Evolutionary conservation across 2,888 invertebrate species (phyloP), one percentile per base, ranked within the genome.

Genomic region (Eupeodes luniger): DNA sequence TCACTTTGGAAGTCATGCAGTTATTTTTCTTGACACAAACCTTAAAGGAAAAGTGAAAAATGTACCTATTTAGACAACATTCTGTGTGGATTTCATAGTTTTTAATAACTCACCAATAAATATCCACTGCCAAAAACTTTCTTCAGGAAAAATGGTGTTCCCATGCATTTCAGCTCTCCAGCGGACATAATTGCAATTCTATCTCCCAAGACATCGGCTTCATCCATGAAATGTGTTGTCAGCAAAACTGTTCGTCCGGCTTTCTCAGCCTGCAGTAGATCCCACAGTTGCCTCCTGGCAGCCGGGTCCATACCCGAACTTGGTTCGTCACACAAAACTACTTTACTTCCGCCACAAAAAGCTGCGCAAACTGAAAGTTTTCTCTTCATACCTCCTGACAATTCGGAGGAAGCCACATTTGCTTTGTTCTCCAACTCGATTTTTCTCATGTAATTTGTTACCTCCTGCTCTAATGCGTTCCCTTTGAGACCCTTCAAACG

Each of bases 151-250:
- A 95, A 96, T 5, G 96, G 96, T 0, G 96, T 96, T 11, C 97
- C 98, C 84, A 96, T 95, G 91, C 97, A 97, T 91, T 96, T 96
- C 53, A 98, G 93, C 44, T 95, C 95, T 0, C 98, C 98, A 62
- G 95, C 95, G 0, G 97, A 95, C 96, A 98, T 96, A 85, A 98
- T 97, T 27, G 97, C 97, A 81, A 98, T 96, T 51, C 97, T 94
- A 92, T 98, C 97, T 0, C 97, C 97, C 4, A 98, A 94, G 72
- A 96, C 94, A 92, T 97, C 98, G 0, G 98, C 97, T 93, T 98
- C 97, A 90, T 97, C 97, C 96, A 97, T 97, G 92, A 97, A 97
- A 92, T 98, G 97, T 0, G 97, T 97, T 0, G 97, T 96, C 74
- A 98, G 93, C 62, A 98, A 94, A 92, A 98, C 96, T 0, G 97